These are phyloP conservation scores for Chlorodrepanis virens DNA, from an alignment of 2,113 vertebrate genomes.

Conservation along the genomic window DNA sequence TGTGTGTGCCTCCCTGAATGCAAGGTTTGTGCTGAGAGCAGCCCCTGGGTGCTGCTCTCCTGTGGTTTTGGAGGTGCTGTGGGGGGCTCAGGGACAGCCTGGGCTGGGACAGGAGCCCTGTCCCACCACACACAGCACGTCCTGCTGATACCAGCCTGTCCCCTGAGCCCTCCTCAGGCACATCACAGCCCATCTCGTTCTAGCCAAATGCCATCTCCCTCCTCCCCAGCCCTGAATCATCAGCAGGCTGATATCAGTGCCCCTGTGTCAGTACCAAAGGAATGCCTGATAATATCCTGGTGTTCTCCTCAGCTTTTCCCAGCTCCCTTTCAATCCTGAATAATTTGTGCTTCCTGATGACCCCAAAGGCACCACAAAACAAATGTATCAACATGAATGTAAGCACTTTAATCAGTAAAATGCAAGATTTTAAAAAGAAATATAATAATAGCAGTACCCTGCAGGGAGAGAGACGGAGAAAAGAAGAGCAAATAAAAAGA, in stretches of 20 bases:
- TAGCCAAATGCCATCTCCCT: neutral
- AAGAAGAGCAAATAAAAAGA: constrained; percentile 23
- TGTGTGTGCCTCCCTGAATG: neutral
- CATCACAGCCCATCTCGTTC: neutral
- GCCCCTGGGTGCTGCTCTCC: neutral
- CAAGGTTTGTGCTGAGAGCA: neutral
- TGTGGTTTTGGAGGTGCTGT: rapidly evolving
- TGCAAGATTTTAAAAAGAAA: neutral
- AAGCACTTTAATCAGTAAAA: constrained; percentile 1
- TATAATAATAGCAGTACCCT: neutral
- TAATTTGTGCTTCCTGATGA: neutral
- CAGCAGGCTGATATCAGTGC: neutral
- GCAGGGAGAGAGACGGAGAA: neutral
- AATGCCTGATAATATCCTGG: neutral
- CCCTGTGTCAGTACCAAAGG: neutral
- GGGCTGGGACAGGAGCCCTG: neutral
- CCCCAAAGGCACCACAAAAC: neutral
- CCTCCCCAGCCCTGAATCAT: neutral
- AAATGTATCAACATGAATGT: constrained; percentile 13
- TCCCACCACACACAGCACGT: neutral
- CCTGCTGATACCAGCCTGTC: neutral
- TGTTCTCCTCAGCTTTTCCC: neutral
- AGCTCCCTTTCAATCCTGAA: neutral
- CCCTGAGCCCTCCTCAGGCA: neutral
- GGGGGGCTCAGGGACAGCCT: neutral